A percentile compares a stretch with the other conserved stretches of the same genome.
Evolutionary conservation across 2,113 vertebrate species (phyloP).

Genomic region (Notarius lentiginosus): DNA sequence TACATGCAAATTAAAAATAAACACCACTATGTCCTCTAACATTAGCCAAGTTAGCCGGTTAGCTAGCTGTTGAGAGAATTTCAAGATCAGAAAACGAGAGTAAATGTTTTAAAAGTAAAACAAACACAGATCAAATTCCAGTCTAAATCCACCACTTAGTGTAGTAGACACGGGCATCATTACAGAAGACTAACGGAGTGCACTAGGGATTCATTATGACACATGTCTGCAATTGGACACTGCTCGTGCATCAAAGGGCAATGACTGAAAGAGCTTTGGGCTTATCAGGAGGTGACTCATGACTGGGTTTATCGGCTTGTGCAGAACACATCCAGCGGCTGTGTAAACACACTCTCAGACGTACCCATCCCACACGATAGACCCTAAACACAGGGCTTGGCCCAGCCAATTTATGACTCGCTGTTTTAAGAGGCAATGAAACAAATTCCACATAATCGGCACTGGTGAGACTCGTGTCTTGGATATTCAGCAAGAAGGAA

Average conservation of each 20-base stretch:
- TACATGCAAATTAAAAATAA: neutral
- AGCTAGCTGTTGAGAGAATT: neutral
- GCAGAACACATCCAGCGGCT: neutral
- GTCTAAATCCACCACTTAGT: neutral
- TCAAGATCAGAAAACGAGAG: no score
- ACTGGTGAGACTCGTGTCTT: neutral
- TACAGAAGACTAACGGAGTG: neutral
- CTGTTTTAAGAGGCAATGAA: conserved; percentile 13
- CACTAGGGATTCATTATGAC: neutral
- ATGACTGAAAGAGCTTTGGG: neutral
- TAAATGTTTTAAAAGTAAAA: neutral
- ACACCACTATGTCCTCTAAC: neutral
- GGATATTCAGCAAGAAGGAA: neutral
- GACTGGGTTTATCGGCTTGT: conserved; percentile 23
- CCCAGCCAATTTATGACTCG: neutral
- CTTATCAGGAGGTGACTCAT: conserved; percentile 31
- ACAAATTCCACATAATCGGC: conserved; percentile 7
- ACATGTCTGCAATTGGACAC: conserved; percentile 9
- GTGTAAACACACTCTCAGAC: conserved; percentile 26
- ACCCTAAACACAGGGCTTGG: conserved; percentile 10
- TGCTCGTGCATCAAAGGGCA: conserved; percentile 10
- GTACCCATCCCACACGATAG: neutral
- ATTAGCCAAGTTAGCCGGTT: neutral
- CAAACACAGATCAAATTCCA: neutral
- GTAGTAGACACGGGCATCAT: neutral